These are phyloP conservation scores for Otolemur garnettii DNA, from an alignment of 2,113 vertebrate species.

Conservation along the genomic window DNA sequence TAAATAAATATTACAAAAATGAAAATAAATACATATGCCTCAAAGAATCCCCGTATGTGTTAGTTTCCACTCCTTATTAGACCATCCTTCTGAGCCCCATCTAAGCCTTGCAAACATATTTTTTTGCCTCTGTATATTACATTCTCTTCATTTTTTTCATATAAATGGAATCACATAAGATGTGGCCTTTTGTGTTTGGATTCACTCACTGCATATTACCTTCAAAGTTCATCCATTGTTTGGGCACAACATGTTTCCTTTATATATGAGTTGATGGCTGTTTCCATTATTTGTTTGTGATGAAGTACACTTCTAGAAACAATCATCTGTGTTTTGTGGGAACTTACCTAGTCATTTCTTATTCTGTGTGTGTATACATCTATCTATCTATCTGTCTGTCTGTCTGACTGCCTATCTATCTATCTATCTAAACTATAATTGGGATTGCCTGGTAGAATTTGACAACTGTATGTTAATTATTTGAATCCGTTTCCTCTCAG, in stretches of 20 bases:
- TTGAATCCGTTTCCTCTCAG: neutral
- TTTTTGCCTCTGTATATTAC: neutral
- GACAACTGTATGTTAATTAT: neutral
- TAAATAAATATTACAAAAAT: too few species aligned
- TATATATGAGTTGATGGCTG: neutral
- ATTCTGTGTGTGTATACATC: neutral
- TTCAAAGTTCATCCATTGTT: neutral
- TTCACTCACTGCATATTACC: neutral
- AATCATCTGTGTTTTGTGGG: neutral
- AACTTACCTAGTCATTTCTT: neutral
- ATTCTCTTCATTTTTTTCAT: neutral
- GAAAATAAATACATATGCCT: neutral
- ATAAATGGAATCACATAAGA: neutral
- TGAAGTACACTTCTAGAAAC: neutral
- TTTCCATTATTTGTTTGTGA: neutral
- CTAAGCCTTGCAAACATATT: neutral
- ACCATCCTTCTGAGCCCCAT: neutral
- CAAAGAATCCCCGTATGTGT: neutral
- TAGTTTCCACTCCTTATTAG: neutral
- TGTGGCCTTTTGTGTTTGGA: neutral
- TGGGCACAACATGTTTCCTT: neutral
- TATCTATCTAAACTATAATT: neutral
- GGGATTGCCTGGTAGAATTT: neutral
- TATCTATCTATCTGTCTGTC: too few species aligned
- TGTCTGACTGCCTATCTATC: too few species aligned